Base-by-base conservation (phyloP, 2,113 vertebrate species). In the Melospiza melodia region DNA sequence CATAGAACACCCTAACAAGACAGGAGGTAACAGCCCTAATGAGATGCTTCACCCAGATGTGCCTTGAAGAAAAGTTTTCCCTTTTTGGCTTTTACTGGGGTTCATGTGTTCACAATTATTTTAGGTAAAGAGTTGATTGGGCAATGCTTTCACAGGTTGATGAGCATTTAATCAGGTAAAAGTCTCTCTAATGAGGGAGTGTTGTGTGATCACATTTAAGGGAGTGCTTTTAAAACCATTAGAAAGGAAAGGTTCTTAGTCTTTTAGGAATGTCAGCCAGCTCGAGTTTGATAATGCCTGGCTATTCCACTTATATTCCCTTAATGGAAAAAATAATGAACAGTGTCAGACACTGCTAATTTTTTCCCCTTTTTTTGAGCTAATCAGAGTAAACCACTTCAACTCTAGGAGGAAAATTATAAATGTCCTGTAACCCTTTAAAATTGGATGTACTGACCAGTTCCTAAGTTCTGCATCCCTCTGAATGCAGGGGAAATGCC, bases 131-230 rank as follows among this genome's bases (percentile, higher is more conserved):
- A 81, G 76, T 10, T 74, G 76, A 81, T 4, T 37, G 79, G 65
- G 79, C 80, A 90, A 67, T 30, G 39, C 73, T 88, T 89, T 90
- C 65, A 46, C 33, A 55, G 46, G 67, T 21, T 90, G 85, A 92
- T 66, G 63, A 88, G 67, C 54, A 58, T 85, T 93, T 92, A 79
- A 92, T 94, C 83, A 86, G 72, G 59, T 69, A 62, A 51, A 92
- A 94, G 63, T 67, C 66, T 84, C 87, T 65, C 46, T 94, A 96
- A 92, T 9, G 52, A 96, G 52, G 49, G 67, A 92, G 55, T 1
- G 1, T 9, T 71, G 46, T 0, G 0, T 30, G 78, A 93, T 13
- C 65, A 49, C 67, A 67, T 82, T 76, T 94, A 89, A 82, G 62
- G 57, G 58, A 61, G 8, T 39, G 23, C 43, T 89, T 94, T 85